phyloP scores from a whole-genome alignment of 2,113 vertebrate genomes.

The Corvus cornix region DNA sequence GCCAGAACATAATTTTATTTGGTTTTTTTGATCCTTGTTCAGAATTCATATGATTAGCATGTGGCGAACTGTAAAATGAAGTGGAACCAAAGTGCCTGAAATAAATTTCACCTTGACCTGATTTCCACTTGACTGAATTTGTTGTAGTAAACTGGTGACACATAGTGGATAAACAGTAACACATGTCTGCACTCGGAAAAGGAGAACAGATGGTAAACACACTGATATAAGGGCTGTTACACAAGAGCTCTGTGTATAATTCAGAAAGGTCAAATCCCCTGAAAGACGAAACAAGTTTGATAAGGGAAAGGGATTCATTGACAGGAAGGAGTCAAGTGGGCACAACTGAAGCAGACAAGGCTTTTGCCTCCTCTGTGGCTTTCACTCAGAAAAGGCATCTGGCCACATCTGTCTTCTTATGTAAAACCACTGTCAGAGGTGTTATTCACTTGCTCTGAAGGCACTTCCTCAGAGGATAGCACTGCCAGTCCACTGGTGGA shows the following conservation, averaged over 20 bases:
- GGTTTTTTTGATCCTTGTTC: conserved; percentile 35
- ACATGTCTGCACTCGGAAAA: conserved; percentile 54
- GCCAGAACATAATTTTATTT: conserved; percentile 48
- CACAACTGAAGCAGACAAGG: background rate
- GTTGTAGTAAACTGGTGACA: conserved; percentile 72
- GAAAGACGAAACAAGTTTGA: conserved; percentile 13
- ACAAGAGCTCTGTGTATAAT: conserved; percentile 56
- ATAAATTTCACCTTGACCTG: conserved; percentile 73
- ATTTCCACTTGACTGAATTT: conserved; percentile 70
- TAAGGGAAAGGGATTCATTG: conserved; percentile 19
- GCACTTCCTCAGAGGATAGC: background rate
- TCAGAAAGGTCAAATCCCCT: conserved; percentile 52
- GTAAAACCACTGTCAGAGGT: background rate
- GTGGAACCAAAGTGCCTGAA: conserved; percentile 62
- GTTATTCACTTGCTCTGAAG: background rate
- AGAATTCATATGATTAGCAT: conserved; percentile 47
- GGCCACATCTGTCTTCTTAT: background rate
- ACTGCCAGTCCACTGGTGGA: background rate
- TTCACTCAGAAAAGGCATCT: background rate
- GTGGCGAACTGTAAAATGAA: conserved; percentile 53
- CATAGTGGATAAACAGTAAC: conserved; percentile 72
- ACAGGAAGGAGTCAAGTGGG: conserved; percentile 21
- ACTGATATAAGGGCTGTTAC: conserved; percentile 62
- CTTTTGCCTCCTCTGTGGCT: background rate
- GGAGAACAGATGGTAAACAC: conserved; percentile 67